Base-by-base conservation (phyloP, 2,113 vertebrate genomes). In the Myiozetetes cayanensis region DNA sequence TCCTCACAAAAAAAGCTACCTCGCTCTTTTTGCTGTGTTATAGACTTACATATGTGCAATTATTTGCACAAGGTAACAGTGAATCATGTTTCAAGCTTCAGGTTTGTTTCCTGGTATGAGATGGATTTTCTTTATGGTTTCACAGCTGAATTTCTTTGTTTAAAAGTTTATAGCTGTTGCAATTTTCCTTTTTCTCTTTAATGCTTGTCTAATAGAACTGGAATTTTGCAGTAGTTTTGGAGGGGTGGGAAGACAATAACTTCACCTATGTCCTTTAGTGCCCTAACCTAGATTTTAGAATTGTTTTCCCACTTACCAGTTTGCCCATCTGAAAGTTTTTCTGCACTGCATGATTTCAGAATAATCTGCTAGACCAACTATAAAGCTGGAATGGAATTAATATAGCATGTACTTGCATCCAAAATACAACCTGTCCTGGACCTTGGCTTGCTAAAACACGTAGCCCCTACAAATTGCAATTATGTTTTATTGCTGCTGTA, bases 371-470 rank as follows among this genome's bases (percentile, higher is more conserved):
- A 41, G 47, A 76, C 46, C 67, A 91, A 56, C 19, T 24, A 15
- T 46, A 90, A 83, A 55, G 35, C 37, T 84, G 47, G 50, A 28
- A 35, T n/a, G 11, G 58, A 83, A 58, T 79, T 62, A 68, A 56
- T 14, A 49, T 14, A 19, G 20, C 13, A 12, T 21, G 7, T 62
- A 33, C 31, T 80, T 73, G 23, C n/a, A 50, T 46, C 21, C 30
- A 74, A 59, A 76, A 91, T 22, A 27, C 46, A 80, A 67, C 33
- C 12, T 66, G 9, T 58, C 63, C 37, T 92, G 50, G 59, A 88
- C 79, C 76, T 92, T 91, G 67, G 55, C 53, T 91, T 93, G 46
- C 55, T 88, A 62, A 77, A 90, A 83, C 14, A n/a, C 10, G 4
- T 46, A 55, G 22, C 9, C 15, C 46, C 20, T 55, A 20, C 33